Percentiles rank a stretch among this genome's conserved stretches.
phyloP scores from a whole-genome alignment of 2,113 vertebrate species.

The Tursiops truncatus region DNA sequence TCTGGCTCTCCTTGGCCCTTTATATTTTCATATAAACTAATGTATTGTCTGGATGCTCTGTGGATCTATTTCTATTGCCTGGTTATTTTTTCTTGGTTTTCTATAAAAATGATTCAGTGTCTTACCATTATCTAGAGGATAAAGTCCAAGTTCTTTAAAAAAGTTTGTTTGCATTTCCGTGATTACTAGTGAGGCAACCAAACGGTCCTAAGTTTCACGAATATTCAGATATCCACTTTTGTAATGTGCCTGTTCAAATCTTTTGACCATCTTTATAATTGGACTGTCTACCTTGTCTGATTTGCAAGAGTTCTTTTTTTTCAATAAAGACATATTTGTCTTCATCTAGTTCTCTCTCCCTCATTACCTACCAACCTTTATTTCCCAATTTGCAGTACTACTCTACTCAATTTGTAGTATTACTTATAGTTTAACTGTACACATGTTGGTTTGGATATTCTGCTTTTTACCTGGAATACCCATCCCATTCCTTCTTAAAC shows the following conservation, averaged over 20 bases:
- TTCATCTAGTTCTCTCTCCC: background rate
- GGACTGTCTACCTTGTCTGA: background rate
- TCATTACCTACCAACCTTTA: background rate
- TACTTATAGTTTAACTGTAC: background rate
- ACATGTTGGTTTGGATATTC: background rate
- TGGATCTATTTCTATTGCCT: background rate
- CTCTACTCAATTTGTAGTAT: background rate
- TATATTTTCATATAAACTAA: background rate
- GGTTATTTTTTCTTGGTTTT: background rate
- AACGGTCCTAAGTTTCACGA: background rate
- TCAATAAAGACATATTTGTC: background rate
- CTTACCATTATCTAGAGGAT: background rate
- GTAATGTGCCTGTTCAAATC: background rate
- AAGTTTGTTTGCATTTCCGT: background rate
- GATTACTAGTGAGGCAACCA: background rate
- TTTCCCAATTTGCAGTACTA: background rate
- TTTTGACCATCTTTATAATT: background rate
- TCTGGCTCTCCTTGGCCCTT: background rate
- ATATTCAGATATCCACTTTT: background rate
- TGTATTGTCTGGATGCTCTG: background rate
- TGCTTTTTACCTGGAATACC: background rate
- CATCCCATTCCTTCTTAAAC: background rate
- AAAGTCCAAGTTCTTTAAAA: background rate
- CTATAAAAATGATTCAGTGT: background rate
- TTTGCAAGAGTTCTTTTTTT: background rate